A percentile compares a stretch with the other conserved stretches of the same genome.
phyloP scores from a whole-genome alignment of 2,113 vertebrate species.

The Ardeotis arabs region DNA sequence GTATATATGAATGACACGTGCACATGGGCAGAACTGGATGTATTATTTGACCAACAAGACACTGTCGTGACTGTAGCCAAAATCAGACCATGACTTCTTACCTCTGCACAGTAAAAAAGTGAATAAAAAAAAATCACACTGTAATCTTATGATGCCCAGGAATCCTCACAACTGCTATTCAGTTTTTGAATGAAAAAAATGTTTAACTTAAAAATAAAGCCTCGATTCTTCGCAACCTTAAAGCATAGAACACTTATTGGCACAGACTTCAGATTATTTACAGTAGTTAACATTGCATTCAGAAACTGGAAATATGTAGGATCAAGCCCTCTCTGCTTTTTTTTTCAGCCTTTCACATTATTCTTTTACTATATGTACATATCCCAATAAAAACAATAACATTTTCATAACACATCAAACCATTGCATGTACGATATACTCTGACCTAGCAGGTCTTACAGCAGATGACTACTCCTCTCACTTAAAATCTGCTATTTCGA shows the following conservation, averaged over 20 bases:
- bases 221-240: not conserved
- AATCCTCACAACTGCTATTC: not conserved
- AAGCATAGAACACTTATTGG: not conserved
- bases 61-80: not conserved
- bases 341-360: not conserved
- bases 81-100: not conserved
- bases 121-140: not conserved
- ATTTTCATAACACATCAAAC: not conserved
- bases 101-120: not conserved
- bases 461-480: not conserved
- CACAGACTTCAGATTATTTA: not conserved
- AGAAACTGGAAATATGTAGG: not conserved
- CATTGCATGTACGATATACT: not conserved
- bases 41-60: not conserved
- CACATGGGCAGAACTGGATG: not conserved
- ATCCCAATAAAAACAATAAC: not conserved
- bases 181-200: not conserved
- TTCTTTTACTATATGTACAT: not conserved
- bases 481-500: conserved; percentile 7
- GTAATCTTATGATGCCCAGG: not conserved
- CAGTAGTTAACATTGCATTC: not conserved
- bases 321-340: not conserved
- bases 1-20: not conserved
- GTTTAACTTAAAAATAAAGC: not conserved
- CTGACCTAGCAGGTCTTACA: not conserved